These are phyloP conservation scores for Rhynchotus rufescens DNA, from an alignment of 2,797 vertebrate species.

Conservation along the genomic window DNA sequence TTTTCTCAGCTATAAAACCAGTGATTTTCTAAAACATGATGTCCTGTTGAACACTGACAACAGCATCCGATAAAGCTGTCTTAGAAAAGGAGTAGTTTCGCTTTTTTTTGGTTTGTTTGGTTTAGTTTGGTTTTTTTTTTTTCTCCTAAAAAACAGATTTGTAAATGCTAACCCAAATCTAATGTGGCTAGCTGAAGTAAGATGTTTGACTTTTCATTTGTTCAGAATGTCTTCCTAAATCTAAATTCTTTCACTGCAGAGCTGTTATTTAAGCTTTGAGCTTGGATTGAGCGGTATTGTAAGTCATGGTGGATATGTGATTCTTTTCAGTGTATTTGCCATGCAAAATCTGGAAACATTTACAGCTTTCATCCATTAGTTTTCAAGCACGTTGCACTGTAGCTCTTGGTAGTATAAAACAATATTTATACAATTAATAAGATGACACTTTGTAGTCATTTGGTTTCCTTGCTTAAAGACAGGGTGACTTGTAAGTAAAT, in stretches of 20 bases:
- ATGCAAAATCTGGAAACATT: background rate
- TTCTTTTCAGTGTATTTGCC: background rate
- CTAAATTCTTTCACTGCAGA: background rate
- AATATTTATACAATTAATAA: background rate
- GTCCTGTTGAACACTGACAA: background rate
- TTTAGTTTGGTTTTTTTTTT: too few species aligned
- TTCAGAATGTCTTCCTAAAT: background rate
- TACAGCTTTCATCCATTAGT: background rate
- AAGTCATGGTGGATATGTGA: background rate
- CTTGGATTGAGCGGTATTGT: background rate
- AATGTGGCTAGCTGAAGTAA: background rate
- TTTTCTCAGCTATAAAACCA: background rate
- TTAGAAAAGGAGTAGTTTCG: background rate
- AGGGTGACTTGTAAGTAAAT: background rate
- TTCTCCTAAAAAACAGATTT: background rate
- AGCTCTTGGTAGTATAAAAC: background rate
- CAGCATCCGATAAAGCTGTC: background rate
- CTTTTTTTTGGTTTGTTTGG: too few species aligned
- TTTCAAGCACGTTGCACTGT: background rate
- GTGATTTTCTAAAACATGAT: constrained; percentile 1
- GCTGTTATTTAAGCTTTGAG: background rate
- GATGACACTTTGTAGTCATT: background rate
- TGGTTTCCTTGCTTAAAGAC: background rate
- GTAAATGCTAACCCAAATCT: background rate
- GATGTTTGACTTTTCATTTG: background rate